Evolutionary conservation across 2,888 invertebrate genomes (phyloP), one percentile per base, ranked within the genome.

Genomic region (Camptogramma bilineatum): DNA sequence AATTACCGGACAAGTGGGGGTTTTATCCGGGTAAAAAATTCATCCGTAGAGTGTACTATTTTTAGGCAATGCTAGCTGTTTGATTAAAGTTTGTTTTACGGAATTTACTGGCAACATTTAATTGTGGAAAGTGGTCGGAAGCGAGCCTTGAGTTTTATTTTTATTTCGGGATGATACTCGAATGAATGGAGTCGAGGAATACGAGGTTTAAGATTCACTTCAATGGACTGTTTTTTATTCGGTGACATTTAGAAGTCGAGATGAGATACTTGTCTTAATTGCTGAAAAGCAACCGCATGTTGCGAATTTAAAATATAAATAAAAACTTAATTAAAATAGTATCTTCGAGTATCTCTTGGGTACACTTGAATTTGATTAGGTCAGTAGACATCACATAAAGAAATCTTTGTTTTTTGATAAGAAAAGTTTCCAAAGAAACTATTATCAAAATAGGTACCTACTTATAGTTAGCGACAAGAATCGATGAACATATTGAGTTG

Each of bases 1-100:
- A 81, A 82, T 84, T 81, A 83, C 74, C 71, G 75, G 72, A 73
- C 76, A 74, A 80, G 78, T 78, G 71, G 73, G 64, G 70, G 67
- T 70, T 71, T 70, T 72, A 76, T 69, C 72, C 65, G 70, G 71
- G 61, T 64, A 63, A 73, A 63, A 58, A 68, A 62, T 61, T 55
- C 47, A 70, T 50, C 64, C 64, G 46, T 48, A 21, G 42, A 65
- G 44, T 52, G 44, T 21, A 52, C 64, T 52, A 57, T 54, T 51
- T 57, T 52, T 50, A 55, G 51, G 55, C 19, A 61, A 18, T 21
- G 18, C 21, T 18, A 34, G 48, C 39, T 48, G 31, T 54, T 54
- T 58, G 44, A 50, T 54, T 50, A 17, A 57, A 48, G 48, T 53
- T 58, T 50, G 42, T 50, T 52, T 47, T 53, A 53, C 52, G 0